phyloP scores from a whole-genome alignment of 2,113 vertebrate genomes.

The Ariopsis seemanni region DNA sequence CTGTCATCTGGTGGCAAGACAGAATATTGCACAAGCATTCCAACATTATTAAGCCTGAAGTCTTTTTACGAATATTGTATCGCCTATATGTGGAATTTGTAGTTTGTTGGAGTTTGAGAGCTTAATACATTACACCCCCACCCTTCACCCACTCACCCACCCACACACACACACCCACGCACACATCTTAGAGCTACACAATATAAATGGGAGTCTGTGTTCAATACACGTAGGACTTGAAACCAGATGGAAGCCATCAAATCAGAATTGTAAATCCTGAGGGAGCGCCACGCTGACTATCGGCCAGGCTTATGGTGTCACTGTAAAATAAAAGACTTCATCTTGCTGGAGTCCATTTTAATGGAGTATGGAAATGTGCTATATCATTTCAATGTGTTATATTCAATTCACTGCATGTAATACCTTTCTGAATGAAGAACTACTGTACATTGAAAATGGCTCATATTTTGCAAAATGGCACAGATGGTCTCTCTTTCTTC shows the following conservation, averaged over 20 bases:
- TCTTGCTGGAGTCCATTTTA: slow-evolving; percentile 5
- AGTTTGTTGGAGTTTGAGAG: background rate
- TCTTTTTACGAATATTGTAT: background rate
- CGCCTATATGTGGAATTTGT: background rate
- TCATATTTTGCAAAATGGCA: background rate
- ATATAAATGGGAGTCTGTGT: background rate
- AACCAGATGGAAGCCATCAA: slow-evolving; percentile 16
- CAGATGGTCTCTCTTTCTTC: background rate
- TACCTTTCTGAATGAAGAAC: background rate
- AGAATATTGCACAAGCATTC: background rate
- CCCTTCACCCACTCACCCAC: no score
- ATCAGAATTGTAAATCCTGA: slow-evolving; percentile 3
- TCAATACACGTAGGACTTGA: background rate
- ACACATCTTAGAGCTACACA: background rate
- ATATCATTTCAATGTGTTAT: background rate
- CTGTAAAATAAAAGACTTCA: slow-evolving; percentile 10
- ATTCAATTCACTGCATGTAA: background rate
- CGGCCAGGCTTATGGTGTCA: background rate
- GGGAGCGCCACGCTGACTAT: background rate
- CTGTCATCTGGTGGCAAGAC: background rate
- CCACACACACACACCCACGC: no score
- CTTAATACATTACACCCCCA: background rate
- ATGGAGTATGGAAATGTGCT: background rate
- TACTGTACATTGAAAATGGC: background rate
- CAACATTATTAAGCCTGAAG: background rate